Base-by-base conservation (phyloP, 92 coral and sea anemone species). In the Bergia puertoricense region DNA sequence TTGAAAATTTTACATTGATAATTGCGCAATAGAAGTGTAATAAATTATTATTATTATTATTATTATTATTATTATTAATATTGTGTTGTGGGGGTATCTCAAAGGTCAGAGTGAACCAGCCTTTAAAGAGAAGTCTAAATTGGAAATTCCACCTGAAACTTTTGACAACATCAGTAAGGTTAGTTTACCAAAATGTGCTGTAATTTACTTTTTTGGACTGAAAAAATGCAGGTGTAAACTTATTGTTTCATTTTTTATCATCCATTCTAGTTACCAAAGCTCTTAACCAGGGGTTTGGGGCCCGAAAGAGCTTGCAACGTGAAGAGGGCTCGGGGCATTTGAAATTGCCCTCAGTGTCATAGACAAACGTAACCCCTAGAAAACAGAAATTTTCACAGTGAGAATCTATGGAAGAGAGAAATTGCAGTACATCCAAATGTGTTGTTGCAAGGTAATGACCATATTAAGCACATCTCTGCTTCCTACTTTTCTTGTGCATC, bases 101-200 rank as follows among this genome's bases (percentile, higher is more conserved):
- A 89, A 89, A 89, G 88, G 91, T 51, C 91, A 89, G 67, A 82
- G 72, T 76, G 91, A 89, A 40, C 88, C 89, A 72, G 62, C 77
- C 13, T 81, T 81, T 59, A 89, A 89, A 77, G 91, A 89, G 79
- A 89, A 89, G 45, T 89, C 91, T 37, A 89, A 89, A 77, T 85
- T 89, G 89, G 76, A 30, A 77, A 89, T 83, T 44, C 88, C 88
- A 56, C 48, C 74, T 74, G 81, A 62, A 69, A 77, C 86, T 76
- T 84, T 89, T 84, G 89, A 56, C 74, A 84, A 40, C 65, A 81
- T 84, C 86, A 84, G 85, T 68, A 46, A 82, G 91, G 91, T 89
- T 81, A 75, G 86, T 40, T 80, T 14, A 44, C 80, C 71, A 71
- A 88, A 77, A 16, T 56, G 67, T 45, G 51, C 71, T 72, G 22